These are phyloP conservation scores for Alligator sinensis DNA, from an alignment of 2,113 vertebrate genomes.

Conservation along the genomic window DNA sequence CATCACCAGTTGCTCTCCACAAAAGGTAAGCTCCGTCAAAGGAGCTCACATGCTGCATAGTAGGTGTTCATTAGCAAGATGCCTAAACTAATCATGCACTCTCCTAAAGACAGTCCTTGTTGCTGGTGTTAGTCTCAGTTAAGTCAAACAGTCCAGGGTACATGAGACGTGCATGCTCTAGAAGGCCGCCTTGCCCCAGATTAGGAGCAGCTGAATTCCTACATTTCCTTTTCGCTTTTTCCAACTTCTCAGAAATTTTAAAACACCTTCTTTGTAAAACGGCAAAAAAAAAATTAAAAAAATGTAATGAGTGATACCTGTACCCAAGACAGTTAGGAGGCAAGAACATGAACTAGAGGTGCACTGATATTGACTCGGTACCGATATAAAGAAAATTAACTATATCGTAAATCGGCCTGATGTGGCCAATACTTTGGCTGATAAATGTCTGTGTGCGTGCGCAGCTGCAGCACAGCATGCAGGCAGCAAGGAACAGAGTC, in stretches of 20 bases:
- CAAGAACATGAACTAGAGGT: neutral
- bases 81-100: too few relatives aligned
- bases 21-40: neutral
- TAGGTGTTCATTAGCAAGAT: neutral
- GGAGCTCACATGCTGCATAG: neutral
- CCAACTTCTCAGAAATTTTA: conserved; percentile 23
- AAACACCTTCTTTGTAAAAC: neutral
- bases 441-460: too few relatives aligned
- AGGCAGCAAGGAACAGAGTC: too few relatives aligned
- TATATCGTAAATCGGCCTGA: too few relatives aligned
- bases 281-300: too few relatives aligned
- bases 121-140: neutral
- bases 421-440: too few relatives aligned
- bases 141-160: neutral
- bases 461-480: too few relatives aligned
- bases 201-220: neutral
- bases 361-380: too few relatives aligned
- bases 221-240: neutral
- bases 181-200: neutral
- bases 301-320: neutral
- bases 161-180: neutral
- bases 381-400: too few relatives aligned
- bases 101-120: neutral
- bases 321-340: neutral
- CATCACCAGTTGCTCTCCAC: too few relatives aligned